Percentiles rank a stretch among this genome's conserved stretches.
Conservation (phyloP, 2,797 vertebrate species). For the Rhincodon typus region DNA sequence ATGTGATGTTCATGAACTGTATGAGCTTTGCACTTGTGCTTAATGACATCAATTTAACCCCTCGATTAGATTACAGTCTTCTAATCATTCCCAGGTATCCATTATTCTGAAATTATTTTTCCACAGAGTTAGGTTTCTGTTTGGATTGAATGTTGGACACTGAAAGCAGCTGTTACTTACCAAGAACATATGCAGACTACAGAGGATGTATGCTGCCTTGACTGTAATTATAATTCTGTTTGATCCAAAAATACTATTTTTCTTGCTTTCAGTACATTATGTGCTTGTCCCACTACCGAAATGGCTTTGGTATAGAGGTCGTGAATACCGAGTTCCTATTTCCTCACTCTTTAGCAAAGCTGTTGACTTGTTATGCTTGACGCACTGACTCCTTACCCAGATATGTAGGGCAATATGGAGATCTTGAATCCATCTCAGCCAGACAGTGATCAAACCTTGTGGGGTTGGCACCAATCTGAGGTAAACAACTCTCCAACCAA, state of each 20-base stretch:
- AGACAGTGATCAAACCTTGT: no score
- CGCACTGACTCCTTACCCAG: neutral
- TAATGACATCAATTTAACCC: slow-evolving; percentile 33
- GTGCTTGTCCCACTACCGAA: neutral
- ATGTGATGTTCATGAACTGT: slow-evolving; percentile 21
- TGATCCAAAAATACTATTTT: slow-evolving; percentile 8
- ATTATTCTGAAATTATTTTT: slow-evolving; percentile 26
- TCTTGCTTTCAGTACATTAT: neutral
- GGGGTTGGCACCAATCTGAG: no score
- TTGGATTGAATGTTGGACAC: neutral
- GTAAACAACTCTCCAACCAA: no score
- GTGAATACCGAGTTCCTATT: neutral
- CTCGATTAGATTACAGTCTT: slow-evolving; percentile 15
- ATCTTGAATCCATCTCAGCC: no score
- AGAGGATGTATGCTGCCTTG: neutral
- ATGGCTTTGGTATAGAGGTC: neutral
- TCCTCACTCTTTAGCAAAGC: neutral
- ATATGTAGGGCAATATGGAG: neutral
- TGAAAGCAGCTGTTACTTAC: slow-evolving; percentile 16
- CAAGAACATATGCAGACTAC: neutral
- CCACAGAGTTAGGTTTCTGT: slow-evolving; percentile 23
- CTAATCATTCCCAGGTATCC: slow-evolving; percentile 29
- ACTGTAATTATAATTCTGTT: neutral
- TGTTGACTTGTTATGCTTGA: neutral
- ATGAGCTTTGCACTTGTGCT: slow-evolving; percentile 21